Base-by-base conservation (phyloP, 2,888 invertebrate species). In the Lacanobia wlatinum region DNA sequence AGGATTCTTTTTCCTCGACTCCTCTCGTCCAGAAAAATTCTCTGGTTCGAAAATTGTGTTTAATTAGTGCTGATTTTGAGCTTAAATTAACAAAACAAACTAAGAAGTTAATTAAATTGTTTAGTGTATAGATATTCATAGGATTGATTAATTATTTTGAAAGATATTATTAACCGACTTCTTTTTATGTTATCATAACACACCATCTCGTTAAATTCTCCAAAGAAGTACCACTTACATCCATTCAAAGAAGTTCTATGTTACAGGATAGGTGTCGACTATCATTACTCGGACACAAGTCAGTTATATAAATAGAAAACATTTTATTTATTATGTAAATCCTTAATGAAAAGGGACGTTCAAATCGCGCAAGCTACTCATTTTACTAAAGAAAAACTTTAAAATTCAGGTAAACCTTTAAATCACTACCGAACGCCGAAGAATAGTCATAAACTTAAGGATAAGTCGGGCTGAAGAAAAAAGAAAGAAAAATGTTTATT, bases 61-160 rank as follows among this genome's bases (percentile, higher is more conserved):
- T 46, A 28, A 73, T 66, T 14, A 67, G 4, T 14, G 21, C 12
- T 34, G n/a, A 55, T 60, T 50, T 73, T 43, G 16, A 52, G 43
- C 21, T 70, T 23, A 18, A 43, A 38, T 43, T 56, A 43, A 72
- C 34, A 58, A n/a, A 5, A 40, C 14, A 21, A 43, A 58, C 4
- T 21, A 16, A 34, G n/a, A 34, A 23, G 23, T 28, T 73, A 62
- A 59, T 59, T 59, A 74, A 38, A 16, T 48, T 38, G 10, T 53
- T 61, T 48, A 23, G n/a, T 55, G 48, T 10, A 23, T 38, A 18
- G 2, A 6, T 12, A 21, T 14, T 9, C 9, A 14, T 14, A 16
- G 23, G 14, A 23, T 7, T 55, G 40, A 50, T 28, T 58, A 14
- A 50, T 52, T 52, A 40, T n/a, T 14, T 1, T 50, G 23, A 7